A percentile compares a stretch with the other conserved stretches of the same genome.
Evolutionary conservation across 2,113 vertebrate species (phyloP).

Genomic region (Python bivittatus): DNA sequence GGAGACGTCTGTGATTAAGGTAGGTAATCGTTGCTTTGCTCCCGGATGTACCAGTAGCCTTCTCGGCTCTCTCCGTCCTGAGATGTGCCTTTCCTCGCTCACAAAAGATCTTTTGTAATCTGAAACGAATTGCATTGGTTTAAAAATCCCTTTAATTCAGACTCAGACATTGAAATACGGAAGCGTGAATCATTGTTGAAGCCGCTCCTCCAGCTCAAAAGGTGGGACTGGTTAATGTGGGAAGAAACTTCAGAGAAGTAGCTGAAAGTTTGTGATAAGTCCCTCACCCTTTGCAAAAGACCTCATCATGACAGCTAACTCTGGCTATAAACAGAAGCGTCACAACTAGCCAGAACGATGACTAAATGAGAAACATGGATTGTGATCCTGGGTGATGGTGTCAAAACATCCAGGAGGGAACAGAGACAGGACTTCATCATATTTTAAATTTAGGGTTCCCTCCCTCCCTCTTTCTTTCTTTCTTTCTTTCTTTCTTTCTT

Average conservation of each 20-base stretch:
- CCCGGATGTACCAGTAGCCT: neutral
- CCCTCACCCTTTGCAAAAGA: no score
- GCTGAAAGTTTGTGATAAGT: neutral
- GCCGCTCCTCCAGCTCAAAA: neutral
- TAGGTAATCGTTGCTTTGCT: slow-evolving; percentile 59
- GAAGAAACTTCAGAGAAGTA: neutral
- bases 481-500: neutral
- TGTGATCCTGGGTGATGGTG: neutral
- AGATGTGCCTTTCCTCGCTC: neutral
- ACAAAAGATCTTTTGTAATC: neutral
- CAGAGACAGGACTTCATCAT: neutral
- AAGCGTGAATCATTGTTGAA: neutral
- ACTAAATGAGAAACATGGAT: neutral
- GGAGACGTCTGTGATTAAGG: slow-evolving; percentile 99
- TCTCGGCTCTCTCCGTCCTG: neutral
- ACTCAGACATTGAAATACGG: neutral
- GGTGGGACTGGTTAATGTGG: neutral
- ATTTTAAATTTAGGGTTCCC: neutral
- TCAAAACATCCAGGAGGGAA: neutral
- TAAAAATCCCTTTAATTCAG: neutral
- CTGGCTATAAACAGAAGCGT: neutral
- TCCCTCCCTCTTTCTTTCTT: neutral
- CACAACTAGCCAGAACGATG: neutral
- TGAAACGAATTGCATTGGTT: neutral
- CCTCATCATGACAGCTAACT: neutral